Base-by-base conservation (phyloP, 2,888 invertebrate genomes). In the Scaptomyza polygonia region DNA sequence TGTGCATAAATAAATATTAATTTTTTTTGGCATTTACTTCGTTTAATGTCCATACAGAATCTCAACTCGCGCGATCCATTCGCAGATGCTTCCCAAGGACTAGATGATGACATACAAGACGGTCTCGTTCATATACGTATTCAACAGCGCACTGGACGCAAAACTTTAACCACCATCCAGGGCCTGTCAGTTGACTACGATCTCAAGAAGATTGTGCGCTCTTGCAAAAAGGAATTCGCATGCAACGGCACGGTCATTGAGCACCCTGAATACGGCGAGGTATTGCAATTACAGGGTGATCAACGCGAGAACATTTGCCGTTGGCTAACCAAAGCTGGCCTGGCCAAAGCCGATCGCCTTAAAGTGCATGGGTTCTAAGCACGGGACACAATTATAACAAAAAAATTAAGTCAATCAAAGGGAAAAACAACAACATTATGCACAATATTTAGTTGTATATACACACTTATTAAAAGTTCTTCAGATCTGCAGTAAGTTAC, bases 161-260 rank as follows among this genome's bases (percentile, higher is more conserved):
- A 99, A 94, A 99, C 99, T 92, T 93, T 99, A 93, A 99, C 99
- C 90, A 99, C 99, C 91, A 98, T 99, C 88, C 99, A 99, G 93
- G 98, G 98, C 90, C 95, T 97, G 89, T 97, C 97, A 90, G 94
- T 96, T 91, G 97, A 97, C 93, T 99, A 99, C 96, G 99, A 99
- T 95, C 94, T 99, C 94, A 99, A 99, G 94, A 99, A 99, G 94
- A 99, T 99, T 93, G 99, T 99, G 91, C 97, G 98, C 94, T 97
- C 98, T 94, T 98, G 99, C 95, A 99, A 98, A 95, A 98, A 98
- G 95, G 98, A 99, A 94, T 99, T 99, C 94, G 99, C 99, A 91
- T 99, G 99, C 95, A 99, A 99, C 96, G 99, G 99, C 92, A 99
- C 99, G 91, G 99, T 99, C 92, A 99, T 99, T 90, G 99, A 99